A percentile compares a stretch with the other conserved stretches of the same genome.
Conservation (phyloP, 2,797 vertebrate genomes). For the Valencia hispanica region DNA sequence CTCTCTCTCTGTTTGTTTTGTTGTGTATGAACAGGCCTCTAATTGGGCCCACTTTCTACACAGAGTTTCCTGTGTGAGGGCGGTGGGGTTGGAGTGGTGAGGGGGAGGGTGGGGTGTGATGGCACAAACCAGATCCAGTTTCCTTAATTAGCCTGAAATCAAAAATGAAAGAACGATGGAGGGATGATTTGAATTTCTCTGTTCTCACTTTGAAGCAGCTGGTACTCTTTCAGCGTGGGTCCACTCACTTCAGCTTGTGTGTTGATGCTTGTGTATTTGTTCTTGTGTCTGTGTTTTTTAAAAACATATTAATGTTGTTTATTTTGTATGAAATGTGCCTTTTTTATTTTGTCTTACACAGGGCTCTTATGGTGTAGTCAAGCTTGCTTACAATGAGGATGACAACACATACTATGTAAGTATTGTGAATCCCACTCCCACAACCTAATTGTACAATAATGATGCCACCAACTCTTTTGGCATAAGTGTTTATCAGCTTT, state of each 20-base stretch:
- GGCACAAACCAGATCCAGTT: constrained; percentile 60
- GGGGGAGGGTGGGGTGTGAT: constrained; percentile 38
- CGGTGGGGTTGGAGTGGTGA: not conserved
- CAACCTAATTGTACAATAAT: constrained; percentile 15
- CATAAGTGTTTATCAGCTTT: not conserved
- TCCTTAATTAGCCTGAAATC: constrained; percentile 69
- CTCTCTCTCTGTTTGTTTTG: constrained; percentile 13
- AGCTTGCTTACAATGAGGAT: constrained; percentile 98
- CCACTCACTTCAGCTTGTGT: constrained; percentile 50
- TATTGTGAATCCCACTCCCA: constrained; percentile 35
- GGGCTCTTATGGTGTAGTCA: constrained; percentile 99
- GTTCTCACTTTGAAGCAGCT: constrained; percentile 69
- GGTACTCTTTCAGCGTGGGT: constrained; percentile 53
- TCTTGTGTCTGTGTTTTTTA: constrained; percentile 8
- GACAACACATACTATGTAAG: constrained; percentile 99
- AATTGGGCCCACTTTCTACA: constrained; percentile 54
- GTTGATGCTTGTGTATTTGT: constrained; percentile 35
- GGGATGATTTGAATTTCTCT: constrained; percentile 63
- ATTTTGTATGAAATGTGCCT: constrained; percentile 19
- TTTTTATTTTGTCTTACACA: constrained; percentile 60
- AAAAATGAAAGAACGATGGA: constrained; percentile 59
- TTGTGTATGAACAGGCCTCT: constrained; percentile 38
- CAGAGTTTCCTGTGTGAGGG: constrained; percentile 57
- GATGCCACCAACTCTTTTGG: not conserved
- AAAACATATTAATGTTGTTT: constrained; percentile 33